A percentile compares a stretch with the other conserved stretches of the same genome.
phyloP scores from a whole-genome alignment of 2,113 vertebrate species.

The Rhinoderma darwinii region DNA sequence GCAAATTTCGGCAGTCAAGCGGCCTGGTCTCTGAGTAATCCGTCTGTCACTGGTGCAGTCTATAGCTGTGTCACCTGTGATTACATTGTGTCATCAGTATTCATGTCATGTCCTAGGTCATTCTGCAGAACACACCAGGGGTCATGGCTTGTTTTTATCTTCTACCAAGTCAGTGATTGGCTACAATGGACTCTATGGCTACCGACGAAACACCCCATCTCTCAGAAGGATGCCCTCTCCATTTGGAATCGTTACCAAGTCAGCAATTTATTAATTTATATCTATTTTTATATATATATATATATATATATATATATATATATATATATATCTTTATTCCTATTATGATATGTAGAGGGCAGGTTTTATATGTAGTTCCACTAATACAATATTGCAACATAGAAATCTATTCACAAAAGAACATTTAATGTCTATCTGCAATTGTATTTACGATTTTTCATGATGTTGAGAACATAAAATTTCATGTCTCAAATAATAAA shows the following conservation, averaged over 20 bases:
- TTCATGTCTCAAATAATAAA: background rate
- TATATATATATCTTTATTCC: background rate
- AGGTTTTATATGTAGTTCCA: background rate
- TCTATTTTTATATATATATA: background rate
- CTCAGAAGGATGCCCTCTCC: slow-evolving; percentile 56
- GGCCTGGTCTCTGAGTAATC: background rate
- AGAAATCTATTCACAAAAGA: background rate
- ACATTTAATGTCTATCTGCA: too few species aligned
- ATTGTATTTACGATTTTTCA: too few species aligned
- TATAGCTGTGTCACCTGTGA: background rate
- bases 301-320: background rate
- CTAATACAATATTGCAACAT: background rate
- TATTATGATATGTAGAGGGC: background rate
- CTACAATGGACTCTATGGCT: slow-evolving; percentile 20
- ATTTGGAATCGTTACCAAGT: slow-evolving; percentile 8
- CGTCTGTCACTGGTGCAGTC: background rate
- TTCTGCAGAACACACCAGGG: slow-evolving; percentile 32
- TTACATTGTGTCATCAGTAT: background rate
- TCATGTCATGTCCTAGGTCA: slow-evolving; percentile 52
- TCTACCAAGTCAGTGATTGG: background rate
- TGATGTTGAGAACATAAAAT: background rate
- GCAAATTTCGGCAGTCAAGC: background rate
- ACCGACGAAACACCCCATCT: slow-evolving; percentile 49
- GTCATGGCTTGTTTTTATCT: slow-evolving; percentile 56
- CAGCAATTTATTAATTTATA: slow-evolving; percentile 37